Base-by-base conservation (phyloP, 2,888 invertebrate species). In the Heliconius aoede region DNA sequence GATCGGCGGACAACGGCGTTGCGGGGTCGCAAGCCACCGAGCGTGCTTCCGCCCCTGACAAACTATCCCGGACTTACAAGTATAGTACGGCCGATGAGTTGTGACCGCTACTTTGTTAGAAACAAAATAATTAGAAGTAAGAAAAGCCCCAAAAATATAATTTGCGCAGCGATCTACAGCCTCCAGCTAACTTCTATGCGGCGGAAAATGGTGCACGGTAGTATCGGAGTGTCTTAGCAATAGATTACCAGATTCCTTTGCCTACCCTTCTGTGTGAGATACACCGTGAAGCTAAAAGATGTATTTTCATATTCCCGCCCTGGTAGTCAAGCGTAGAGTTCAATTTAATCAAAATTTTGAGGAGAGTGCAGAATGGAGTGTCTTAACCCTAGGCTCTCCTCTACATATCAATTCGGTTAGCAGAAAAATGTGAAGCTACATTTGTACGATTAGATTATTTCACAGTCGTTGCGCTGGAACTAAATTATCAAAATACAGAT, bases 31-130 rank as follows among this genome's bases (percentile, higher is more conserved):
- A 83, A 78, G 82, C 85, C 76, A 77, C 81, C 83, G 81, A 79
- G 86, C 88, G 87, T 85, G 83, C 81, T 86, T 87, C 88, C 88
- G 83, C 81, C 76, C 73, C 72, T 72, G 65, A 79, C 78, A 72
- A 68, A 55, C 64, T 61, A 30, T 60, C 74, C 73, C 26, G 73
- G 61, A 8, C 73, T n/a, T 51, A 18, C 21, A 46, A 18, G 46
- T 46, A 18, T 18, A 46, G 46, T 18, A 46, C 46, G 21, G 21
- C 18, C 46, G 7, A 8, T 21, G 46, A 46, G 46, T 40, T 13
- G 15, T 40, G 7, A 18, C 46, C 18, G 18, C 46, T 18, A 7
- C 7, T 7, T 46, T 18, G 21, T 46, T 46, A 18, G 7, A 3
- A 46, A 46, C 21, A 46, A 46, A 46, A 18, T 21, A 46, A 21